These are phyloP conservation scores for Drosophila flavopinicola DNA, from an alignment of 2,888 invertebrate species.

Conservation along the genomic window DNA sequence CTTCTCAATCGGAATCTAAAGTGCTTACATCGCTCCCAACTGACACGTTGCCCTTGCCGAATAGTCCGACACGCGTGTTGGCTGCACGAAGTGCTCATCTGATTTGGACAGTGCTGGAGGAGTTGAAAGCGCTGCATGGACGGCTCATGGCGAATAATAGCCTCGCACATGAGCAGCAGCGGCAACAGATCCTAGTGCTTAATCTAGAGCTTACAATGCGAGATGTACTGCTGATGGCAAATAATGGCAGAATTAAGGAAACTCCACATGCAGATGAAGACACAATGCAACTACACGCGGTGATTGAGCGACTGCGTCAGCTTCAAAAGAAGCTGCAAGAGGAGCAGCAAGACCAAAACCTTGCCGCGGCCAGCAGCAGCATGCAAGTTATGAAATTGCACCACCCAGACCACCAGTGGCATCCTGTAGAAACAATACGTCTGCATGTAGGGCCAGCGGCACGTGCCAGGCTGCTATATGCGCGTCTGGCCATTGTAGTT, in stretches of 20 bases:
- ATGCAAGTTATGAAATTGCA: constrained; percentile 9
- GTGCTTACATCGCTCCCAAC: constrained; percentile 49
- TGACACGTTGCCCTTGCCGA: constrained; percentile 59
- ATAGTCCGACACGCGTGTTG: constrained; percentile 72
- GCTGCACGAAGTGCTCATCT: constrained; percentile 74
- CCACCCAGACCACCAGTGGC: constrained; percentile 6
- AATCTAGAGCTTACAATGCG: constrained; percentile 56
- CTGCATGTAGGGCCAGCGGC: constrained; percentile 44
- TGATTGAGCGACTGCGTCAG: constrained; percentile 64
- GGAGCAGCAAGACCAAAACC: constrained; percentile 15
- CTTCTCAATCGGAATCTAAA: constrained; percentile 13
- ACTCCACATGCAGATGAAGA: constrained; percentile 25
- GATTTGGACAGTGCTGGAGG: constrained; percentile 74
- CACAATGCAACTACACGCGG: constrained; percentile 52
- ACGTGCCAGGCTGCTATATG: constrained; percentile 40
- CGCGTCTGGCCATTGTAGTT: constrained; percentile 58
- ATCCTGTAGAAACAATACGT: constrained; percentile 52
- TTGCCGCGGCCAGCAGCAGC: constrained; percentile 12
- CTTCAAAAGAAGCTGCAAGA: constrained; percentile 56
- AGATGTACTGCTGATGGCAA: constrained; percentile 69
- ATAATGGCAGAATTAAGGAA: constrained; percentile 13
- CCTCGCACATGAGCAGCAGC: constrained; percentile 49
- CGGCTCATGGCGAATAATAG: constrained; percentile 42
- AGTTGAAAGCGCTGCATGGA: constrained; percentile 65
- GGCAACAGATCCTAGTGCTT: constrained; percentile 9